phyloP scores from a whole-genome alignment of 2,113 vertebrate genomes.

The Rhadina sibilatrix region DNA sequence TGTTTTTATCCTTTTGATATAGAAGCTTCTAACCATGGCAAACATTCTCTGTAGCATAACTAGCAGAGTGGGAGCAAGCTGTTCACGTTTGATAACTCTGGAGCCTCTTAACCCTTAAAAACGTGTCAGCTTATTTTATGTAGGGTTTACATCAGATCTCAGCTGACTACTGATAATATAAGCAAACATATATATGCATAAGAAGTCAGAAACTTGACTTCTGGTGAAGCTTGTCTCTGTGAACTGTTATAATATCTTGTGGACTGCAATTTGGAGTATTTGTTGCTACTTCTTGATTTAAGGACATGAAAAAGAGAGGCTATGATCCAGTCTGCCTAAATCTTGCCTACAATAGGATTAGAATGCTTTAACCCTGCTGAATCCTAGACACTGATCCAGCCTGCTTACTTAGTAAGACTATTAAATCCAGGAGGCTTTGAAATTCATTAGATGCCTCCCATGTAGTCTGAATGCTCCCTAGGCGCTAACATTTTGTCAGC shows the following conservation, averaged over 20 bases:
- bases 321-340: slow-evolving; percentile 6
- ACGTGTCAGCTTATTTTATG: not conserved
- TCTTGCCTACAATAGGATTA: slow-evolving; percentile 1
- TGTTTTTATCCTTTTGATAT: not conserved
- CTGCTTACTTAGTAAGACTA: slow-evolving; percentile 18
- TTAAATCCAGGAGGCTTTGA: slow-evolving; percentile 25
- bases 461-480: not conserved
- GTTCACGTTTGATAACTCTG: not conserved
- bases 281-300: not conserved
- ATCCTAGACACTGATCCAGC: slow-evolving; percentile 20
- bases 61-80: not conserved
- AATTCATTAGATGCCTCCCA: slow-evolving; percentile 31
- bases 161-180: not conserved
- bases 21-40: not conserved
- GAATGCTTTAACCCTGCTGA: not conserved
- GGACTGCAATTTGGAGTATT: not conserved
- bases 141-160: not conserved
- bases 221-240: not conserved
- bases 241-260: not conserved
- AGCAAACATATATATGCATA: not conserved
- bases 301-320: not conserved
- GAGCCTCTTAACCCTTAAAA: not conserved
- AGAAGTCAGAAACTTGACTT: not conserved
- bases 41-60: not conserved
- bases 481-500: not conserved